Base-by-base conservation (phyloP, 2,797 vertebrate genomes). In the Kryptopterus vitreolus region DNA sequence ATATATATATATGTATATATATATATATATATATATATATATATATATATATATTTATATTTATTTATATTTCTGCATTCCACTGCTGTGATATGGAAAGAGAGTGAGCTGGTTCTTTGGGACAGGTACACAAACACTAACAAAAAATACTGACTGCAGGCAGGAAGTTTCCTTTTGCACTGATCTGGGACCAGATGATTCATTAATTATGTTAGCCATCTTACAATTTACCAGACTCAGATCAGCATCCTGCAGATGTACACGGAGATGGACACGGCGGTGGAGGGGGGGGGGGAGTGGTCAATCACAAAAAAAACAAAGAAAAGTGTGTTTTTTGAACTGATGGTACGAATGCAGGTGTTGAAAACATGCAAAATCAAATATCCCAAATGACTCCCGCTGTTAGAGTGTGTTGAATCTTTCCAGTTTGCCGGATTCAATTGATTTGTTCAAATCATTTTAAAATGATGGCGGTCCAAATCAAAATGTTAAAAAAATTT, bases 41-140 rank as follows among this genome's bases (percentile, higher is more conserved):
- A n/a, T n/a, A n/a, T n/a, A n/a, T n/a, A n/a, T n/a, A n/a, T n/a
- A n/a, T n/a, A n/a, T n/a, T n/a, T n/a, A n/a, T n/a, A n/a, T n/a
- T n/a, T n/a, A n/a, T n/a, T n/a, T n/a, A n/a, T n/a, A n/a, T n/a
- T n/a, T n/a, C 59, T 65, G 59, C 31, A 35, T 31, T 77, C 85
- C 84, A 83, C 84, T 70, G 83, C 85, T 88, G 88, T 90, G 91
- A 89, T 86, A 89, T 89, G 78, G 77, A 85, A 88, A 89, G 82
- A 87, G 79, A 87, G 90, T 91, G 88, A 92, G 88, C 89, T 91
- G 88, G 88, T 38, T 90, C 91, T 87, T 90, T 91, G 87, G 61
- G 83, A 88, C 87, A 24, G 50, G 20, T 9, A 61, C 3, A 68
- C 9, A 24, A 63, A 50, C n/a, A 18, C 22, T 70, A 74, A 59